A percentile compares a stretch with the other conserved stretches of the same genome.
Evolutionary conservation across 1,140 invertebrate genomes (phyloP).

Genomic region (Parasteatoda tepidariorum): DNA sequence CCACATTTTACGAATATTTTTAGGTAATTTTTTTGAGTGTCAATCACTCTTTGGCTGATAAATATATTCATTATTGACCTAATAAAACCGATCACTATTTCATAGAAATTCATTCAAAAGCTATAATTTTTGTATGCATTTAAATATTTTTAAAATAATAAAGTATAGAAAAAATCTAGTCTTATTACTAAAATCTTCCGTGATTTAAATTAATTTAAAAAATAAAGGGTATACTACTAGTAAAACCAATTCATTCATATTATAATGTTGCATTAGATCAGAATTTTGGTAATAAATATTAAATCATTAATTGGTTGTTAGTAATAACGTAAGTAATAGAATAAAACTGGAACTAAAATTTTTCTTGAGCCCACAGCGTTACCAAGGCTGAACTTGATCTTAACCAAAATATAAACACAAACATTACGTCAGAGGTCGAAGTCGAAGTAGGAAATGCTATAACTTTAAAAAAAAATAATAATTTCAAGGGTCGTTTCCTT

Average conservation of each 20-base stretch:
- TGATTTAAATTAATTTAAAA: background rate
- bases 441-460: too few relatives aligned
- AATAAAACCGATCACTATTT: constrained; percentile 23
- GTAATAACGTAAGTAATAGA: too few relatives aligned
- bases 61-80: constrained; percentile 11
- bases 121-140: background rate
- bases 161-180: background rate
- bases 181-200: background rate
- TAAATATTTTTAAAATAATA: background rate
- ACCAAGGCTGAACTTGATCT: too few relatives aligned
- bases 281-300: background rate
- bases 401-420: too few relatives aligned
- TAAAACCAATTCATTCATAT: too few relatives aligned
- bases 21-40: constrained; percentile 30
- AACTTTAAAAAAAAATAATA: too few relatives aligned
- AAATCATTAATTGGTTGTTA: background rate
- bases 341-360: too few relatives aligned
- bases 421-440: too few relatives aligned
- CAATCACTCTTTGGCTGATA: background rate
- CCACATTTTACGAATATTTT: constrained; percentile 53
- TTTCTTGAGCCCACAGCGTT: too few relatives aligned
- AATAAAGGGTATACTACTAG: too few relatives aligned
- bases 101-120: constrained; percentile 8
- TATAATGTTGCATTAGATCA: too few relatives aligned
- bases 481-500: too few relatives aligned